Conservation (phyloP, 2,113 vertebrate species). For the Rhagologus leucostigma region DNA sequence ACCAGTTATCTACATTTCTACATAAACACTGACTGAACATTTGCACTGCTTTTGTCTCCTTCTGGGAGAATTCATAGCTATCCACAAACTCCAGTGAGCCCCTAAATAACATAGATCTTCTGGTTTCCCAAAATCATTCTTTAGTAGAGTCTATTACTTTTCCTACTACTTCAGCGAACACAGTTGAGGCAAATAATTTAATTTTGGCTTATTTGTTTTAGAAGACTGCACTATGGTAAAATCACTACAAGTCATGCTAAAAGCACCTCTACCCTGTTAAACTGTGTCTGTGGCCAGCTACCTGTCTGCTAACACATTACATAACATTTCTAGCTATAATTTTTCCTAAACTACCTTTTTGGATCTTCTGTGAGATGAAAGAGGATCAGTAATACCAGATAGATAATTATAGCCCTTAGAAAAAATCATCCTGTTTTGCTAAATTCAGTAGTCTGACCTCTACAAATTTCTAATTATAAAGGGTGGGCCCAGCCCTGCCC, state of each 20-base stretch:
- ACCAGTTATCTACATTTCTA: neutral
- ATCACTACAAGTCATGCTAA: neutral
- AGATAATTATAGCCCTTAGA: neutral
- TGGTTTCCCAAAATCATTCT: neutral
- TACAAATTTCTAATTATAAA: neutral
- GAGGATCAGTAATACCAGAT: neutral
- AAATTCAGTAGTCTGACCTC: neutral
- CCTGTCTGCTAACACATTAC: neutral
- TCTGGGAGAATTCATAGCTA: neutral
- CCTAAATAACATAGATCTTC: neutral
- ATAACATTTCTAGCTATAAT: neutral
- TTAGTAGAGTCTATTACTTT: neutral
- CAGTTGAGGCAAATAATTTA: neutral
- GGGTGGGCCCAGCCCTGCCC: neutral
- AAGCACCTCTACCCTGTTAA: neutral
- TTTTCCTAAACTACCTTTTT: neutral
- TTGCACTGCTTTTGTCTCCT: neutral
- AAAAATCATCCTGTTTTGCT: neutral
- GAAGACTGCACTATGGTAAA: neutral
- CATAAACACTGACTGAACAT: neutral
- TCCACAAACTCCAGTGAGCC: neutral
- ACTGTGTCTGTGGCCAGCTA: neutral
- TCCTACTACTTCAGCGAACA: neutral
- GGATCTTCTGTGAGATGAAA: neutral
- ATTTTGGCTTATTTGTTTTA: neutral